Evolutionary conservation across 2,797 vertebrate species (phyloP).

Genomic region (Podargus strigoides): DNA sequence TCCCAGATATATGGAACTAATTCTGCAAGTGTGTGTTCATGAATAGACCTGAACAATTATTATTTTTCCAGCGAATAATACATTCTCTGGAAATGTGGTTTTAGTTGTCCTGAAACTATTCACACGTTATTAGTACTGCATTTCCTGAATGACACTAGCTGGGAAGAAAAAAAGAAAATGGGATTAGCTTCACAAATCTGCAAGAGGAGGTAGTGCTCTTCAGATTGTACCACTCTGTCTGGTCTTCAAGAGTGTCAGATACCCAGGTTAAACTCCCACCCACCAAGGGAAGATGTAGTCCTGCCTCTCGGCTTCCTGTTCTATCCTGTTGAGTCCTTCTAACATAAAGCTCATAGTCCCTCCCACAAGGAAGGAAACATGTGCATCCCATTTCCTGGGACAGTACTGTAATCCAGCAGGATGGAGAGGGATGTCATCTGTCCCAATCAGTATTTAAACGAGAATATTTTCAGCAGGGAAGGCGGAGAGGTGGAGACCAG

Average conservation of each 20-base stretch:
- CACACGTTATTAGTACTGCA: neutral
- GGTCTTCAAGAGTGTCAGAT: neutral
- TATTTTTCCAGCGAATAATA: slow-evolving; percentile 35
- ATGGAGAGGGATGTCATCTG: neutral
- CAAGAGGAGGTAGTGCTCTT: neutral
- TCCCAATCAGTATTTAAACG: neutral
- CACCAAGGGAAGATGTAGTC: neutral
- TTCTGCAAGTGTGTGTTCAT: slow-evolving; percentile 5
- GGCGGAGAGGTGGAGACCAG: neutral
- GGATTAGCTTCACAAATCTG: neutral
- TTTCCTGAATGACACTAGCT: neutral
- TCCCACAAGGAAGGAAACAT: neutral
- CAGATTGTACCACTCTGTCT: neutral
- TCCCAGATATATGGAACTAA: slow-evolving; percentile 40
- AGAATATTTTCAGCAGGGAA: neutral
- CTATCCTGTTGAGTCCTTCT: neutral
- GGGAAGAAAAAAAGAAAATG: neutral
- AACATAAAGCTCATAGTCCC: neutral
- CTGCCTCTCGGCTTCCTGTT: neutral
- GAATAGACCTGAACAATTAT: slow-evolving; percentile 47
- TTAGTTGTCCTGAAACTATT: slow-evolving; percentile 9
- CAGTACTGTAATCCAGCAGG: neutral
- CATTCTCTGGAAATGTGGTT: slow-evolving; percentile 22
- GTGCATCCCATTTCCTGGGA: neutral
- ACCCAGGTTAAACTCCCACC: neutral